Percentiles rank a stretch among this genome's conserved stretches.
Evolutionary conservation across 2,888 invertebrate genomes (phyloP).

Genomic region (Arge pagana): DNA sequence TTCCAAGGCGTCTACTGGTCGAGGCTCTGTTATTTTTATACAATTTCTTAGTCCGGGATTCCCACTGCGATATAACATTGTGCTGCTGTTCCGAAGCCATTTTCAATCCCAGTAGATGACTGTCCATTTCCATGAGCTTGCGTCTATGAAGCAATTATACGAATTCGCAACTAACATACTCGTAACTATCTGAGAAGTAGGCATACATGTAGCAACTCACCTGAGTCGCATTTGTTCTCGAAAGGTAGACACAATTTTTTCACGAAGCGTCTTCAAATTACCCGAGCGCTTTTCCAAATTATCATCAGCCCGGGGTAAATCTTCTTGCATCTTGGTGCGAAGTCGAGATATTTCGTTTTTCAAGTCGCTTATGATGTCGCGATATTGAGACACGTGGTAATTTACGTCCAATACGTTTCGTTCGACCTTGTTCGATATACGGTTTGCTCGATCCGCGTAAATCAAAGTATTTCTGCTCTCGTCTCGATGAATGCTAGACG

Average conservation of each 20-base stretch:
- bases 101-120: constrained; percentile 82
- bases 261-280: constrained; percentile 70
- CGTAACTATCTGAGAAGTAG: too few relatives aligned
- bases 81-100: constrained; percentile 89
- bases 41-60: constrained; percentile 77
- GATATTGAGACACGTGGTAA: constrained; percentile 83
- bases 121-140: constrained; percentile 88
- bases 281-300: constrained; percentile 51
- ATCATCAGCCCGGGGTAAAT: constrained; percentile 60
- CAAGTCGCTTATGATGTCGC: constrained; percentile 79
- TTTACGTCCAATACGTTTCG: constrained; percentile 62
- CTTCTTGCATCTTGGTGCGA: constrained; percentile 80
- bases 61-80: constrained; percentile 88
- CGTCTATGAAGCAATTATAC: constrained; percentile 56
- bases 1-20: constrained; percentile 43
- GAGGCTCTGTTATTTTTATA: constrained; percentile 66
- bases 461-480: constrained; percentile 92
- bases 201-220: too few relatives aligned
- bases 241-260: constrained; percentile 86
- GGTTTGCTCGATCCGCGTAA: constrained; percentile 92
- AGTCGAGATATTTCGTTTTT: constrained; percentile 83
- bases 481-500: constrained; percentile 80
- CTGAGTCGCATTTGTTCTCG: constrained; percentile 92
- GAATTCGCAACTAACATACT: background rate
- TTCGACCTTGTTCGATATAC: constrained; percentile 85